Base-by-base conservation (phyloP, 1,140 invertebrate genomes). In the Euwallacea similis region DNA sequence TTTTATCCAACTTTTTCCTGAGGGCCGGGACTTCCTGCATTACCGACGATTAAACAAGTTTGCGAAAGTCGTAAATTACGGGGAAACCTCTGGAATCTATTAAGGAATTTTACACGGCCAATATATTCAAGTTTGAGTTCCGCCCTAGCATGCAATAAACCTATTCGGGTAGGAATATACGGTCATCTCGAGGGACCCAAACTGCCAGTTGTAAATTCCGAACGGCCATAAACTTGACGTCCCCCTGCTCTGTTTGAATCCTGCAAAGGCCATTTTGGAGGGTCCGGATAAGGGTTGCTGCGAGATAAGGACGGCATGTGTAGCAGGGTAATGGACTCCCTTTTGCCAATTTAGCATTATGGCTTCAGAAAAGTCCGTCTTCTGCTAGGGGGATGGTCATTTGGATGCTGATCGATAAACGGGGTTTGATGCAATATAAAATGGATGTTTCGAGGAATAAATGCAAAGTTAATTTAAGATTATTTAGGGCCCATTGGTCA, bases 1-100 rank as follows among this genome's bases (percentile, higher is more conserved):
- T 80, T 81, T 78, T 79, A 50, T 50, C 46, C 13, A 13, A 10
- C 9, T 10, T 13, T 50, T 50, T 50, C 13, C 46, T 50, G 46
- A 13, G 46, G 46, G 46, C 13, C 46, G 2, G 46, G 46, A 50
- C 46, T 10, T 50, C 46, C 46, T 10, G 46, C 13, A 50, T 50
- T 33, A 33, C 21, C 21, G 21, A 33, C 46, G 46, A 50, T 50
- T 50, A 50, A 50, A 50, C 46, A 50, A 11, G 9, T 50, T 11
- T 50, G 9, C 9, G 6, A 50, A 50, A 50, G 46, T 21, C 53
- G 33, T 66, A 66, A 66, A 66, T 66, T 56, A 58, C 7, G 33
- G 58, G 43, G 21, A 58, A 68, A 59, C 66, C 56, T 41, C 55
- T 15, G 47, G 58, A 68, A 68, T 68, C 66, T 68, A 68, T 68